Percentiles rank a stretch among this genome's conserved stretches.
These are phyloP conservation scores for Rhynchonycteris naso DNA, from an alignment of 2,797 vertebrate genomes.

Conservation along the genomic window DNA sequence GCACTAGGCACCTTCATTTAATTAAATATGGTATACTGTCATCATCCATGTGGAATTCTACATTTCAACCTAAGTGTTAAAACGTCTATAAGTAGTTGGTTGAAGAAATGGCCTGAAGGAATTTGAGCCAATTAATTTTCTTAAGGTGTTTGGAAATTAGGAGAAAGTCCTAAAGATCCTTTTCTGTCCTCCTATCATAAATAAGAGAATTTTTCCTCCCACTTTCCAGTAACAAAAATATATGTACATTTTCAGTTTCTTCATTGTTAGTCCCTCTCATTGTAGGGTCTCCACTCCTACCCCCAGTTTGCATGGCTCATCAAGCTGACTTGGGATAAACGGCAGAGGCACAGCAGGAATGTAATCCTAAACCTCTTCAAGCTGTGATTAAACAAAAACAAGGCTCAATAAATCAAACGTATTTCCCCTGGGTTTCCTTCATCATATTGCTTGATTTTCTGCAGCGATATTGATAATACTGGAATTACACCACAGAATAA, in stretches of 20 bases:
- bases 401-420: conserved; percentile 48
- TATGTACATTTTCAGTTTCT: not conserved
- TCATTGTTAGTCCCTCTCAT: not conserved
- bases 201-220: not conserved
- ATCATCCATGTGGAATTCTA: not conserved
- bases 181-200: not conserved
- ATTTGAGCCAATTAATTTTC: conserved; percentile 23
- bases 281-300: not conserved
- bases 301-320: not conserved
- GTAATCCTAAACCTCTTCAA: not conserved
- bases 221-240: conserved; percentile 12
- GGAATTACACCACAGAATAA: conserved; percentile 74
- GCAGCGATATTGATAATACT: conserved; percentile 66
- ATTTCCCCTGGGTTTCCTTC: conserved; percentile 68
- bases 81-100: not conserved
- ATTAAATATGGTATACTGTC: not conserved
- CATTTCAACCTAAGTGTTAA: conserved; percentile 11
- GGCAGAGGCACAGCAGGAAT: conserved; percentile 29
- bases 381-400: conserved; percentile 69
- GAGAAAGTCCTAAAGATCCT: not conserved
- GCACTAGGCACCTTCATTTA: not conserved
- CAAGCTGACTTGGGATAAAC: not conserved
- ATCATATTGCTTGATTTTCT: conserved; percentile 75
- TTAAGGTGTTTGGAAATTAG: conserved; percentile 21
- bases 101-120: conserved; percentile 17